phyloP scores from a whole-genome alignment of 2,797 vertebrate species.

The Typhlichthys subterraneus region DNA sequence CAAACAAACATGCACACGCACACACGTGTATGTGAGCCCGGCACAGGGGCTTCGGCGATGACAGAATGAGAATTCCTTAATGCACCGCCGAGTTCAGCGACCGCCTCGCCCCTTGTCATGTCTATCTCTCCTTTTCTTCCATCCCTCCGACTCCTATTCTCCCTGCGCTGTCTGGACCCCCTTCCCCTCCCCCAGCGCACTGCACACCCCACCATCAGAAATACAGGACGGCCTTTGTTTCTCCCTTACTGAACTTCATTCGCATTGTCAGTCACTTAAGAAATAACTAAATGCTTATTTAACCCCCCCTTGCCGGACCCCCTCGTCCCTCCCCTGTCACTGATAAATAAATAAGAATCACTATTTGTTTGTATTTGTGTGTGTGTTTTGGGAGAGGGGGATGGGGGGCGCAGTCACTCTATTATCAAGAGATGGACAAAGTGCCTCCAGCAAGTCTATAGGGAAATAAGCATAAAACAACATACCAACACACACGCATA shows the following conservation, averaged over 20 bases:
- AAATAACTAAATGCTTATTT: constrained; percentile 78
- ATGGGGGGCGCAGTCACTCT: constrained; percentile 38
- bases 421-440: constrained; percentile 69
- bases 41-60: constrained; percentile 67
- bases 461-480: constrained; percentile 55
- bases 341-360: constrained; percentile 74
- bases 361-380: constrained; percentile 11
- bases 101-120: constrained; percentile 64
- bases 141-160: not conserved
- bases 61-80: constrained; percentile 80
- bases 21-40: constrained; percentile 14
- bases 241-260: constrained; percentile 73
- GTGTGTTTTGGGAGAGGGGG: constrained; percentile 5
- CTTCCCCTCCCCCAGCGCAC: constrained; percentile 37
- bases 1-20: constrained; percentile 1
- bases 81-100: constrained; percentile 74
- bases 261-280: constrained; percentile 77
- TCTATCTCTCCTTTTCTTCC: constrained; percentile 48
- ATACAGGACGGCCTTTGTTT: constrained; percentile 52
- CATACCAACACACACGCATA: constrained; percentile 33
- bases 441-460: constrained; percentile 60
- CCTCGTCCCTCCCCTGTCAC: constrained; percentile 65
- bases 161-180: constrained; percentile 26
- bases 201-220: constrained; percentile 52
- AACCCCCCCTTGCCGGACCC: constrained; percentile 39